Conservation (phyloP, 2,113 vertebrate species). For the Nothobranchius furzeri region DNA sequence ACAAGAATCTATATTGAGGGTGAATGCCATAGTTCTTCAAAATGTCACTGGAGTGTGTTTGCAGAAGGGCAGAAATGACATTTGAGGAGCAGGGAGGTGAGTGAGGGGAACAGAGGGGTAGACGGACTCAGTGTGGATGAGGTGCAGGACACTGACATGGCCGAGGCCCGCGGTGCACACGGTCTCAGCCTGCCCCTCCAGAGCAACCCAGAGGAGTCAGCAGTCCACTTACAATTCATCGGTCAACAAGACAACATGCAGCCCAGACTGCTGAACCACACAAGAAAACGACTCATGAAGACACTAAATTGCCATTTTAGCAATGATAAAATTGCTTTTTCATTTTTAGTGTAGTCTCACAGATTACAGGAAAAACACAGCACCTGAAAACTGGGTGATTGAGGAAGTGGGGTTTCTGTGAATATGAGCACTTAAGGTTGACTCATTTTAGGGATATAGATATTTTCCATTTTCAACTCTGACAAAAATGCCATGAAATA, state of each 20-base stretch:
- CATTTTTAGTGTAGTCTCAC: constrained; percentile 23
- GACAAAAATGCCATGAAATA: constrained; percentile 71
- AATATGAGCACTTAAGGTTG: constrained; percentile 58
- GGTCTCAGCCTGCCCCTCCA: constrained; percentile 50
- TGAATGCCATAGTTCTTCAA: constrained; percentile 82
- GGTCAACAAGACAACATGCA: constrained; percentile 62
- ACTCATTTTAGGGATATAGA: constrained; percentile 61
- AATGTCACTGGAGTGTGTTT: constrained; percentile 81
- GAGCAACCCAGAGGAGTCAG: constrained; percentile 64
- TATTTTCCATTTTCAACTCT: constrained; percentile 72
- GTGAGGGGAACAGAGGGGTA: constrained; percentile 60
- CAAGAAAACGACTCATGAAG: constrained; percentile 41
- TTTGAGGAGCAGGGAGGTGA: constrained; percentile 76
- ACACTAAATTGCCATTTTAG: constrained; percentile 47
- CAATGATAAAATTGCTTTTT: constrained; percentile 51
- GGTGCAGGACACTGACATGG: constrained; percentile 66
- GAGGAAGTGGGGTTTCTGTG: constrained; percentile 29
- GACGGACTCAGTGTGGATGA: constrained; percentile 67
- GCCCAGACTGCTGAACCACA: constrained; percentile 50
- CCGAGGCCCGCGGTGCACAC: constrained; percentile 46
- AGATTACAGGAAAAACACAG: constrained; percentile 48
- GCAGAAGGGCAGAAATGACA: constrained; percentile 80
- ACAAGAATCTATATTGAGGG: constrained; percentile 81
- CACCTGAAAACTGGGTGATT: constrained; percentile 44
- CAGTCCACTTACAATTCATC: constrained; percentile 57